phyloP scores from a whole-genome alignment of 1,140 invertebrate species.

The Eubasilissa regina region DNA sequence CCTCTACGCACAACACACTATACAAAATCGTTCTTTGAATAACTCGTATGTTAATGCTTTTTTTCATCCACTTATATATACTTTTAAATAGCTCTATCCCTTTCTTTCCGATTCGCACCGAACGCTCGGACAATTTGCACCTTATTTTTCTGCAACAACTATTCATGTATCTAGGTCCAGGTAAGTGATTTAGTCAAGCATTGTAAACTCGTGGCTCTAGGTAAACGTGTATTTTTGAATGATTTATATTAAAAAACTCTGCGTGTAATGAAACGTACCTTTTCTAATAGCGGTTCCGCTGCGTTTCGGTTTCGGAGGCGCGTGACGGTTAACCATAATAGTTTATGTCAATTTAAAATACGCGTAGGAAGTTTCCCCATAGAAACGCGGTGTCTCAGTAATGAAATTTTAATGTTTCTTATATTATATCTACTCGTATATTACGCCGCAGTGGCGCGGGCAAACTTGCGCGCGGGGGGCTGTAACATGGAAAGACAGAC shows the following conservation, averaged over 20 bases:
- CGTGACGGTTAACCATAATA: conserved; percentile 41
- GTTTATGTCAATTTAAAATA: conserved; percentile 45
- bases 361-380: conserved; percentile 39
- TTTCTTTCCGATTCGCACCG: not conserved
- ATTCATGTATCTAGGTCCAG: not conserved
- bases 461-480: not conserved
- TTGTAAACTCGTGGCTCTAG: no score
- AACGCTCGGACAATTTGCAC: not conserved
- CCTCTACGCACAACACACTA: conserved; percentile 37
- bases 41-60: not conserved
- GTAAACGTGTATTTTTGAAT: not conserved
- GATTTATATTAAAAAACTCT: no score
- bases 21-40: not conserved
- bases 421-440: conserved; percentile 9
- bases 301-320: conserved; percentile 17
- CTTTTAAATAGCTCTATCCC: not conserved
- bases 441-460: conserved; percentile 22
- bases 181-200: not conserved
- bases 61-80: not conserved
- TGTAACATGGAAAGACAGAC: not conserved
- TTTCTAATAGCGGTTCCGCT: not conserved
- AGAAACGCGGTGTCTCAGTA: conserved; percentile 33
- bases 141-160: conserved; percentile 13
- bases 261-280: no score
- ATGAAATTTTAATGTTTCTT: conserved; percentile 47